Percentiles rank a stretch among this genome's conserved stretches.
Evolutionary conservation across 2,113 vertebrate genomes (phyloP).

Genomic region (Periophthalmus modestus): DNA sequence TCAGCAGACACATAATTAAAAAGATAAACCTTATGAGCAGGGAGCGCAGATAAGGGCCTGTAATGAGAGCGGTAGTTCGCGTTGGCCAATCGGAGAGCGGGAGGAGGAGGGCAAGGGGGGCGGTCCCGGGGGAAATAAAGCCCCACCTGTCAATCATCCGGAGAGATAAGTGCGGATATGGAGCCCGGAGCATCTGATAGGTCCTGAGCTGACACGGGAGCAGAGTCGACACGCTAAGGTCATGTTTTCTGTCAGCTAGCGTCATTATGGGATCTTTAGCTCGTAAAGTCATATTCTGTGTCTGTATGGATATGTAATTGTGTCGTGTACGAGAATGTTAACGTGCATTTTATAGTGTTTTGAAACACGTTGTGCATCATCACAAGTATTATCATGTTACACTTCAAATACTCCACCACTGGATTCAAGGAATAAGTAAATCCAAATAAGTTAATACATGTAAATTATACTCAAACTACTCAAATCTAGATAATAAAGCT

Average conservation of each 20-base stretch:
- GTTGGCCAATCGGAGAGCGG: conserved; percentile 51
- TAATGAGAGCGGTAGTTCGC: conserved; percentile 59
- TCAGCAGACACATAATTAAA: conserved; percentile 70
- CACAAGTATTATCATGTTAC: neutral
- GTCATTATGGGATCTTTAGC: neutral
- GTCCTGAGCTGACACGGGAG: conserved; percentile 31
- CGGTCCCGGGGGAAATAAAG: conserved; percentile 66
- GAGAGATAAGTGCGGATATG: conserved; percentile 50
- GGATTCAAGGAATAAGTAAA: no score
- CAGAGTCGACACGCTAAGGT: conserved; percentile 2
- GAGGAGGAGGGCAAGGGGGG: conserved; percentile 28
- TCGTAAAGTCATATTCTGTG: neutral
- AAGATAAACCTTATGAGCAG: conserved; percentile 72
- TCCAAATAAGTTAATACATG: no score
- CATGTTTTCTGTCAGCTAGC: neutral
- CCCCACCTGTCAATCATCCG: conserved; percentile 66
- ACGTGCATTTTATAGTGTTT: neutral
- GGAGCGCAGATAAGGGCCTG: conserved; percentile 63
- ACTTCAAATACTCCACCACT: neutral
- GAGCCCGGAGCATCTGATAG: conserved; percentile 50
- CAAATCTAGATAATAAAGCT: no score
- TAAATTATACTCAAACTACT: no score
- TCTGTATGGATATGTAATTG: neutral
- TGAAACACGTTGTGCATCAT: neutral
- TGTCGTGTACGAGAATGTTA: neutral